Evolutionary conservation across 2,888 invertebrate species (phyloP).

Genomic region (Conus canariensis): DNA sequence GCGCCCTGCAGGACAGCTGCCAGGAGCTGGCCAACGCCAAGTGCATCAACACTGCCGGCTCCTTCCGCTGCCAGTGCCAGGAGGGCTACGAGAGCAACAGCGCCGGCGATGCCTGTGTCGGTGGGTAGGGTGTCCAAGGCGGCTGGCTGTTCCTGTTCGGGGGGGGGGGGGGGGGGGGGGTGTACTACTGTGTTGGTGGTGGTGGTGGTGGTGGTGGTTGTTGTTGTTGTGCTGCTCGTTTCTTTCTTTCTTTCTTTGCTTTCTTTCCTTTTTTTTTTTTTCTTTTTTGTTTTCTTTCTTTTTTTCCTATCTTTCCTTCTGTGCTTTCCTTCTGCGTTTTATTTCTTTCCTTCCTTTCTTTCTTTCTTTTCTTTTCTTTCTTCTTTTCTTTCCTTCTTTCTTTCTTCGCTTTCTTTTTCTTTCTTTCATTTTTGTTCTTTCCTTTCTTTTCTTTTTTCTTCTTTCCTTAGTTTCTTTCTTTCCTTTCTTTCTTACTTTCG

Average conservation of each 20-base stretch:
- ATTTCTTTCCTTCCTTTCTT: too few species aligned
- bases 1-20: slow-evolving; percentile 32
- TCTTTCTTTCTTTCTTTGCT: background rate
- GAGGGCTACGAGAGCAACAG: background rate
- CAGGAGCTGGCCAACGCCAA: slow-evolving; percentile 7
- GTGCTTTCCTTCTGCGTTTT: too few species aligned
- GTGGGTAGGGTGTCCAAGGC: background rate
- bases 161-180: too few species aligned
- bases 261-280: background rate
- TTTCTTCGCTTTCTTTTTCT: too few species aligned
- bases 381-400: too few species aligned
- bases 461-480: too few species aligned
- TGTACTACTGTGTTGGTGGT: background rate
- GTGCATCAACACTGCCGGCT: slow-evolving; percentile 28
- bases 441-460: too few species aligned
- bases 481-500: too few species aligned
- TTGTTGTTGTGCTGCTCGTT: background rate
- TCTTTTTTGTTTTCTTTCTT: too few species aligned
- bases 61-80: slow-evolving; percentile 26
- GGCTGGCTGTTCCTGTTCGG: background rate
- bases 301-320: background rate
- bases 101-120: background rate
- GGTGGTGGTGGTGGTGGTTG: background rate
- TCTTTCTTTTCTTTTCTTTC: too few species aligned
- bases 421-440: too few species aligned